phyloP scores from a whole-genome alignment of 2,888 invertebrate genomes.

The Mylabris sibirica region DNA sequence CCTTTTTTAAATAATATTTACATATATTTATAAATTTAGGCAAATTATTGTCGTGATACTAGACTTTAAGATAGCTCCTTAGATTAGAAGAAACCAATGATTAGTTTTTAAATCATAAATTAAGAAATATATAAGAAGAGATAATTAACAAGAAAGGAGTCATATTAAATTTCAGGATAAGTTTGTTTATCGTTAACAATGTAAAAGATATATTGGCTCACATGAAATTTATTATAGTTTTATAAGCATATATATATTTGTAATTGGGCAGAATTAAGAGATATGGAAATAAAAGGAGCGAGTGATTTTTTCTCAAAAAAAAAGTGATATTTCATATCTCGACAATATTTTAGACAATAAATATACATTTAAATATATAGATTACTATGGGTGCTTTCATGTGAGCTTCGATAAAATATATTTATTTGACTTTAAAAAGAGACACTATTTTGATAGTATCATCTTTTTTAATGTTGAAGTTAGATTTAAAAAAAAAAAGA shows the following conservation, averaged over 20 bases:
- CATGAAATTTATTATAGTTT: slow-evolving; percentile 39
- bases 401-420: slow-evolving; percentile 45
- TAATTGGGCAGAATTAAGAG: background rate
- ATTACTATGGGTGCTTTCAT: slow-evolving; percentile 46
- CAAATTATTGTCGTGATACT: slow-evolving; percentile 10
- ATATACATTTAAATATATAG: slow-evolving; percentile 46
- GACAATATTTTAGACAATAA: slow-evolving; percentile 57
- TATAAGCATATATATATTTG: slow-evolving; percentile 25
- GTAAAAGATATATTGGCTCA: slow-evolving; percentile 37
- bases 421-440: slow-evolving; percentile 36
- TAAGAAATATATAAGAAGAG: background rate
- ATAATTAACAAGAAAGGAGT: background rate
- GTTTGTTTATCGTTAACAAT: slow-evolving; percentile 22
- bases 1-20: background rate
- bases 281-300: slow-evolving; percentile 15
- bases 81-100: background rate
- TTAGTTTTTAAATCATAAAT: background rate
- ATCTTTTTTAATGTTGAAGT: slow-evolving; percentile 31
- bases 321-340: slow-evolving; percentile 53
- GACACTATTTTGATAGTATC: slow-evolving; percentile 45
- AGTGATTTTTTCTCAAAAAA: slow-evolving; percentile 21
- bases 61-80: slow-evolving; percentile 11
- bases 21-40: background rate
- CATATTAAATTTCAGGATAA: slow-evolving; percentile 1
- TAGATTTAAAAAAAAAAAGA: slow-evolving; percentile 9